These are phyloP conservation scores for Oplegnathus fasciatus DNA, from an alignment of 2,113 vertebrate genomes.

Conservation along the genomic window DNA sequence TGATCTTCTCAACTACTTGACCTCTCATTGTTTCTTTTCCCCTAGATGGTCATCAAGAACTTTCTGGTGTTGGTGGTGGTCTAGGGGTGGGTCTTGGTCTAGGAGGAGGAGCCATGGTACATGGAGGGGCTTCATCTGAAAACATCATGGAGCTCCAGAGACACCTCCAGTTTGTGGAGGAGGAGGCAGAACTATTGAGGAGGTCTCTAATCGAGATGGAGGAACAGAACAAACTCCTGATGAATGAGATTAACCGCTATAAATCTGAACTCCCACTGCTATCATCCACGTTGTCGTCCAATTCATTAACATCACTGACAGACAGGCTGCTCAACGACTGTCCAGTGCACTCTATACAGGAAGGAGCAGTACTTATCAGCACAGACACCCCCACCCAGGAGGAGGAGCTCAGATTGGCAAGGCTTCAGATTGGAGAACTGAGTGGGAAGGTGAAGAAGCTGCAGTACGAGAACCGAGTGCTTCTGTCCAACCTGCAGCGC, in stretches of 20 bases:
- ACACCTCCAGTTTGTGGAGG: conserved; percentile 98
- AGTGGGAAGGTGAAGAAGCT: conserved; percentile 97
- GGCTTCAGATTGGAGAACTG: conserved; percentile 94
- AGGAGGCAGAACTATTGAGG: conserved; percentile 96
- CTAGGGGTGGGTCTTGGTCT: conserved; percentile 71
- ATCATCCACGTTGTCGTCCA: conserved; percentile 76
- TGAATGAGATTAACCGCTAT: conserved; percentile 94
- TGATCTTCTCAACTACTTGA: neutral
- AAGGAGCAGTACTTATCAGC: conserved; percentile 89
- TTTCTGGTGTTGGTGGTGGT: conserved; percentile 65
- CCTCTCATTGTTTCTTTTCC: neutral
- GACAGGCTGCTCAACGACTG: conserved; percentile 73
- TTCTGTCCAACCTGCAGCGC: conserved; percentile 97
- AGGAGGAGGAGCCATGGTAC: conserved; percentile 62
- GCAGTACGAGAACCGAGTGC: conserved; percentile 98
- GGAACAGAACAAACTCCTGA: conserved; percentile 97
- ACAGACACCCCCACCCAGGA: conserved; percentile 86
- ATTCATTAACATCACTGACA: conserved; percentile 57
- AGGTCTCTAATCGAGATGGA: conserved; percentile 96
- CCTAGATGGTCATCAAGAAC: conserved; percentile 70
- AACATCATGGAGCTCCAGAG: conserved; percentile 92
- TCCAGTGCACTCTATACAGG: conserved; percentile 76
- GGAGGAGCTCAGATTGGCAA: conserved; percentile 91
- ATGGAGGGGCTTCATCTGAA: conserved; percentile 88
- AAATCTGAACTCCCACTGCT: conserved; percentile 90